Percentiles rank a stretch among this genome's conserved stretches.
Conservation (phyloP, 2,888 invertebrate species). For the Atherix ibis region DNA sequence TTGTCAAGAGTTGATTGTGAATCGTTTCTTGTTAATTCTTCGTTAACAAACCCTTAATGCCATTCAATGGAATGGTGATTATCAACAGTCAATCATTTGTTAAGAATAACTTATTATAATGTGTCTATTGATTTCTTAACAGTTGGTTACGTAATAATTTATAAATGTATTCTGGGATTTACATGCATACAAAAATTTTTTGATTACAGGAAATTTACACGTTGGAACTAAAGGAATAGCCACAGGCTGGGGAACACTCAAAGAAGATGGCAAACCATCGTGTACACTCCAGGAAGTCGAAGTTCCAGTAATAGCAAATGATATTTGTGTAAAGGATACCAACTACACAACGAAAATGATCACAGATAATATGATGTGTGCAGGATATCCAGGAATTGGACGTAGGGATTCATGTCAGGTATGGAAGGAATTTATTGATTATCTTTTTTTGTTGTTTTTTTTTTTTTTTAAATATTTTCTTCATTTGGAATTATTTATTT, state of each 20-base stretch:
- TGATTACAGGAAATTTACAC: conserved; percentile 45
- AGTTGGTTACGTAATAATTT: no score
- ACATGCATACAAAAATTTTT: conserved; percentile 2
- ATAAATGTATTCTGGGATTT: no score
- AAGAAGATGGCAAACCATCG: conserved; percentile 73
- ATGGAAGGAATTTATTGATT: no score
- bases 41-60: no score
- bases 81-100: no score
- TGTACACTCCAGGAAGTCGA: conserved; percentile 72
- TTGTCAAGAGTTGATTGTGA: no score
- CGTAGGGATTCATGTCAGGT: conserved; percentile 73
- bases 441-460: no score
- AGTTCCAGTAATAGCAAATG: conserved; percentile 45
- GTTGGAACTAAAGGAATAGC: conserved; percentile 57
- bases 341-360: conserved; percentile 75
- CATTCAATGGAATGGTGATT: no score
- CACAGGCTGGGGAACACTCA: conserved; percentile 76
- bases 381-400: conserved; percentile 56
- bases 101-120: no score
- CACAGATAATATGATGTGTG: conserved; percentile 77
- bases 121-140: no score
- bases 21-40: no score
- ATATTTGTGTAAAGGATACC: conserved; percentile 51
- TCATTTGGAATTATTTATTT: neutral
- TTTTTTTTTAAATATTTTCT: conserved; percentile 10